These are phyloP conservation scores for Drosophila pallidifrons DNA, from an alignment of 1,140 invertebrate genomes.

Conservation along the genomic window DNA sequence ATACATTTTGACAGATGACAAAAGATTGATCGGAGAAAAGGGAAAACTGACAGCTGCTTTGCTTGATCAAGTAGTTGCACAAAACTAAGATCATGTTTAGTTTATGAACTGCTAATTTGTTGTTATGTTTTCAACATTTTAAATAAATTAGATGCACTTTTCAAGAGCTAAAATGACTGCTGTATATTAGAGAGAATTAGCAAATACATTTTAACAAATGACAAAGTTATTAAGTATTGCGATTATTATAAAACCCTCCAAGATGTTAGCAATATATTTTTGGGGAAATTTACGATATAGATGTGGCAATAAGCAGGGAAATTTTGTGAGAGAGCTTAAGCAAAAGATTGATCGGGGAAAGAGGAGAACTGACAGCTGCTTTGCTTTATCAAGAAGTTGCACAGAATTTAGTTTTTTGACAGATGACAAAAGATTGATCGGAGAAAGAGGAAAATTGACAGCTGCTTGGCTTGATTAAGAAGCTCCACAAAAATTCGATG, in stretches of 20 bases:
- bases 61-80: no score
- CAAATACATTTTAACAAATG: background rate
- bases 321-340: background rate
- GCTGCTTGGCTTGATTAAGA: no score
- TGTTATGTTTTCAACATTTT: no score
- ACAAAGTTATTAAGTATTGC: background rate
- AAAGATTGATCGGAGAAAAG: no score
- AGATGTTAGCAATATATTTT: conserved; percentile 11
- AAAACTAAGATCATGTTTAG: no score
- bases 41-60: no score
- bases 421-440: no score
- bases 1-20: background rate
- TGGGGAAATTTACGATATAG: background rate
- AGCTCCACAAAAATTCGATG: no score
- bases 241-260: conserved; percentile 19
- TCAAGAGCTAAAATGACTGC: background rate
- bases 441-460: no score
- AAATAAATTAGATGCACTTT: background rate
- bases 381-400: background rate
- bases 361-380: background rate
- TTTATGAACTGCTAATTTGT: background rate
- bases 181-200: background rate
- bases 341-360: background rate
- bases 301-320: background rate
- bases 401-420: no score